These are phyloP conservation scores for Brienomyrus brachyistius DNA, from an alignment of 2,113 vertebrate species.

Conservation along the genomic window DNA sequence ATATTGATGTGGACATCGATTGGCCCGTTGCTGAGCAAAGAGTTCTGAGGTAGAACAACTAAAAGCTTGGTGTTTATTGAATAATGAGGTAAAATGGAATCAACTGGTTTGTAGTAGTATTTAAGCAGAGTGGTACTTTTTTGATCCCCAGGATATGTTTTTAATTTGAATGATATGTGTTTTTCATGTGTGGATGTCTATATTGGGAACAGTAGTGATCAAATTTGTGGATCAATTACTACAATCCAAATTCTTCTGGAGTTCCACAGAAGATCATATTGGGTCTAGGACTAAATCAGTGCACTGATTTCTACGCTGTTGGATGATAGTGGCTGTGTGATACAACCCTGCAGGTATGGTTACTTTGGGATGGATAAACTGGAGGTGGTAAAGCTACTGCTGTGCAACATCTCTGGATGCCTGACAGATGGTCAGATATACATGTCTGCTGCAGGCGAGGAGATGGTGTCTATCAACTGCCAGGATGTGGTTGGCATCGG, in stretches of 20 bases:
- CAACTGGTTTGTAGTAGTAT: not conserved
- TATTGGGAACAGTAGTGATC: not conserved
- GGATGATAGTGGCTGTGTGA: not conserved
- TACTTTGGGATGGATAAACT: conserved; percentile 77
- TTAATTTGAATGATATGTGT: not conserved
- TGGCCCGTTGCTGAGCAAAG: conserved; percentile 96
- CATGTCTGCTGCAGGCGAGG: conserved; percentile 63
- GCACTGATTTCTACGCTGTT: not conserved
- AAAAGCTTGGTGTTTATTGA: not conserved
- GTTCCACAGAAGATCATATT: not conserved
- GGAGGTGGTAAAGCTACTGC: conserved; percentile 70
- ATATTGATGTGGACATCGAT: conserved; percentile 93
- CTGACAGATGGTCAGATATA: conserved; percentile 76
- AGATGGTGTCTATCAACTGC: conserved; percentile 70
- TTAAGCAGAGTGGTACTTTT: not conserved
- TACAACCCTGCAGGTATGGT: conserved; percentile 65
- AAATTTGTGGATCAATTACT: not conserved
- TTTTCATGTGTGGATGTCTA: not conserved
- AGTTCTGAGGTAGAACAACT: conserved; percentile 72
- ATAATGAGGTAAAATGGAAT: not conserved
- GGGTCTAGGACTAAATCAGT: not conserved
- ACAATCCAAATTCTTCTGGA: not conserved
- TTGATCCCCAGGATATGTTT: not conserved
- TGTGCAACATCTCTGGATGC: conserved; percentile 78
- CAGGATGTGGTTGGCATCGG: conserved; percentile 65